Conservation (phyloP, 2,113 vertebrate species). For the Petrocephalus zakoni region DNA sequence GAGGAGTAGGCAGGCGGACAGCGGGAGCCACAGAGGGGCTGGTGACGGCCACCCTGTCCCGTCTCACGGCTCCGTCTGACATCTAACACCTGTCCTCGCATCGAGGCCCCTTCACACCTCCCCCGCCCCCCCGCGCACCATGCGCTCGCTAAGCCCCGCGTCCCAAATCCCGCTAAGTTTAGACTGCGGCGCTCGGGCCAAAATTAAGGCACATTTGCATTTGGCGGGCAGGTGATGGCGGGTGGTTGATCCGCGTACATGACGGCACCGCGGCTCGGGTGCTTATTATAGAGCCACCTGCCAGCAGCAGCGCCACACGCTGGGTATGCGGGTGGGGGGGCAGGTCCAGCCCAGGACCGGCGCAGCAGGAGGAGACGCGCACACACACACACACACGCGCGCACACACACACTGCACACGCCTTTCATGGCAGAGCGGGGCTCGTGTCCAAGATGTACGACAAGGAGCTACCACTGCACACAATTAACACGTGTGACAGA, state of each 20-base stretch:
- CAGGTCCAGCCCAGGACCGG: background rate
- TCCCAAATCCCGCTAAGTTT: background rate
- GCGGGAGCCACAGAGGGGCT: too few relatives aligned
- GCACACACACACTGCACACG: background rate
- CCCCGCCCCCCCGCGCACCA: background rate
- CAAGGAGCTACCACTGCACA: background rate
- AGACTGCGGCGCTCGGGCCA: background rate
- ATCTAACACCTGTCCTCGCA: background rate
- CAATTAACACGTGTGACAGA: background rate
- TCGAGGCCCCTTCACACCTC: background rate
- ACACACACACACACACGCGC: background rate
- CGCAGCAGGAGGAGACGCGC: background rate
- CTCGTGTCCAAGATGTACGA: background rate
- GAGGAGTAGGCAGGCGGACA: background rate
- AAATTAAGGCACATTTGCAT: slow-evolving; percentile 1
- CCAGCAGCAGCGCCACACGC: background rate
- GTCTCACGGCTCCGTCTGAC: background rate
- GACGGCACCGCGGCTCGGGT: background rate
- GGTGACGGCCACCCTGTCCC: background rate
- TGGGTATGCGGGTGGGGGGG: background rate
- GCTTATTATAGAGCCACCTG: slow-evolving; percentile 7
- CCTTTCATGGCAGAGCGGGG: background rate
- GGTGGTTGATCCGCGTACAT: background rate
- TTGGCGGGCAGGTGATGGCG: background rate
- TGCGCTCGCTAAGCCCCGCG: background rate